Conservation (phyloP, 2,113 vertebrate species). For the Puntigrus tetrazona region DNA sequence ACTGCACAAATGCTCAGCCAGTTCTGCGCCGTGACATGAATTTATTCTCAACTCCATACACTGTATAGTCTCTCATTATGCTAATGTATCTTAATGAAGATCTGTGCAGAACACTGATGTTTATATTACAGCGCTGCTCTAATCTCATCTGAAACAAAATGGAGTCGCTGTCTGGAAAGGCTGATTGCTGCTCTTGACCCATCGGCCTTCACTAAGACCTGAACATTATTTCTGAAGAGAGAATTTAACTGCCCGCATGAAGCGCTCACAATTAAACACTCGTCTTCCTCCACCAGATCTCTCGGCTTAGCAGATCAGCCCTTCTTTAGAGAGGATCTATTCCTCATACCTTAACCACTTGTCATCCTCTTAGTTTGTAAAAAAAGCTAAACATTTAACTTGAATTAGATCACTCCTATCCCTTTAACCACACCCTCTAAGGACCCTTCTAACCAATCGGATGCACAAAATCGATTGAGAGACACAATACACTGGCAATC, state of each 20-base stretch:
- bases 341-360: neutral
- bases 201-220: constrained; percentile 60
- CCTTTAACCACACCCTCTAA: neutral
- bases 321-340: neutral
- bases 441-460: neutral
- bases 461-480: neutral
- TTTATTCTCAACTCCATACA: neutral
- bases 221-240: constrained; percentile 68
- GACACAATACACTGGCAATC: neutral
- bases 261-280: constrained; percentile 64
- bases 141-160: constrained; percentile 58
- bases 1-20: neutral
- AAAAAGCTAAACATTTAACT: neutral
- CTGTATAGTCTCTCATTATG: neutral
- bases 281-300: neutral
- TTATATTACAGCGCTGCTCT: constrained; percentile 24
- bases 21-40: neutral
- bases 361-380: neutral
- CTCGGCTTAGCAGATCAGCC: neutral
- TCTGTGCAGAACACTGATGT: neutral
- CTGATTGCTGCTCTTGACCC: constrained; percentile 67
- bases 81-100: neutral
- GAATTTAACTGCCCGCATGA: constrained; percentile 65
- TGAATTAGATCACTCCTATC: neutral
- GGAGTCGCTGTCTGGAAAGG: constrained; percentile 55